A percentile compares a stretch with the other conserved stretches of the same genome.
Evolutionary conservation across 2,113 vertebrate genomes (phyloP).

Genomic region (Uria aalge): DNA sequence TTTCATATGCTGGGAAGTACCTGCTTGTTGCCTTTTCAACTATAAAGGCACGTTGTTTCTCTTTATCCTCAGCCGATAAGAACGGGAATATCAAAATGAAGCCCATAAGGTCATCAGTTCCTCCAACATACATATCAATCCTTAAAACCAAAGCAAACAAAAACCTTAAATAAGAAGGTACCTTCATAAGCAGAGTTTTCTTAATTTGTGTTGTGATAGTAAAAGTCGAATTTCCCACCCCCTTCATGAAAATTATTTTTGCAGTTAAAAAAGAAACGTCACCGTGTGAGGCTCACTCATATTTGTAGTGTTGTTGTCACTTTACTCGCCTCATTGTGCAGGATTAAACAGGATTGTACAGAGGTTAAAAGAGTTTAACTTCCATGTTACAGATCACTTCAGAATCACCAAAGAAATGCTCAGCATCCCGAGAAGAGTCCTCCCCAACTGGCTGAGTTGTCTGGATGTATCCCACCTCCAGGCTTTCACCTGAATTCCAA

Average conservation of each 20-base stretch:
- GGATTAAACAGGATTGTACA: not conserved
- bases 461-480: not conserved
- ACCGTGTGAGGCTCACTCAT: not conserved
- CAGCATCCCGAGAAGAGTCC: not conserved
- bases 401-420: not conserved
- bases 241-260: not conserved
- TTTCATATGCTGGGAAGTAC: constrained; percentile 87
- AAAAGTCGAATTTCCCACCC: not conserved
- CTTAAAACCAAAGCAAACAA: constrained; percentile 66
- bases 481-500: not conserved
- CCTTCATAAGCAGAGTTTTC: not conserved
- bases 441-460: not conserved
- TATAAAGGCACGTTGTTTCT: constrained; percentile 66
- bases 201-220: not conserved
- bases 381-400: not conserved
- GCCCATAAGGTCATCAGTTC: constrained; percentile 78
- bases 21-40: constrained; percentile 76
- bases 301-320: not conserved
- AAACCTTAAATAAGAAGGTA: not conserved
- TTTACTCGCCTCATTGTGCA: not conserved
- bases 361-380: not conserved
- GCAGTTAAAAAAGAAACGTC: not conserved
- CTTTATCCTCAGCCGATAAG: constrained; percentile 54
- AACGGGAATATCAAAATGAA: constrained; percentile 77
- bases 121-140: constrained; percentile 87